Base-by-base conservation (phyloP, 1,140 invertebrate genomes). In the Cotesia vestalis region DNA sequence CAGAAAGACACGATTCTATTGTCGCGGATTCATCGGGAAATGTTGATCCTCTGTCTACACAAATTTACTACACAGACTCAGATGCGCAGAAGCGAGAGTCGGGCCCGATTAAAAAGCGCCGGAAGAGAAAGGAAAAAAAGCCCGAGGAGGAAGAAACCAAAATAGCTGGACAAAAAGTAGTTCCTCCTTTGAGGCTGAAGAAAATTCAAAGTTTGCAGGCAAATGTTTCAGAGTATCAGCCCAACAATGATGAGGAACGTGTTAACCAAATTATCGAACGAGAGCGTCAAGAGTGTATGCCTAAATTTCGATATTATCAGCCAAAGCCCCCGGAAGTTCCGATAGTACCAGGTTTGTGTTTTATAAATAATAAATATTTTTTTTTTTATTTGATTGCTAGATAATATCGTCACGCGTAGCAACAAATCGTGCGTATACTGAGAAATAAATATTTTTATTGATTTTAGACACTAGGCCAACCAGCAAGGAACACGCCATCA, bases 161-260 rank as follows among this genome's bases (percentile, higher is more conserved):
- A 27, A 27, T 69, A 0, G 9, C 20, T 51, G 8, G 17, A 12
- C 66, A 53, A 1, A 83, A 81, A 59, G 69, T 78, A 2, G 82
- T 83, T 12, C 82, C 81, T 0, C 81, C 82, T 4, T 72, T 83
- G 27, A 72, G 78, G 51, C 4, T 83, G 53, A 83, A 83, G 40
- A 83, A 83, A 59, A 51, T 83, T 36, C 72, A 73, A 53, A 71
- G 35, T 35, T 60, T 75, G 4, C 74, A 71, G 51, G 63, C 70
- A 35, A 38, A 72, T 34, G 8, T 40, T 2, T 4, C 60, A 3
- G 34, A 4, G 9, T 12, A 9, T 35, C 51, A 14, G 4, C 4
- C 46, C 0, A 51, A 14, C 66, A 12, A 17, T 11, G 0, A 4
- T 53, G 34, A 60, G 5, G 2, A 57, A 34, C n/a, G 27, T 40